Percentiles rank a stretch among this genome's conserved stretches.
Evolutionary conservation across 2,797 vertebrate genomes (phyloP).

Genomic region (Ceyx erithaca): DNA sequence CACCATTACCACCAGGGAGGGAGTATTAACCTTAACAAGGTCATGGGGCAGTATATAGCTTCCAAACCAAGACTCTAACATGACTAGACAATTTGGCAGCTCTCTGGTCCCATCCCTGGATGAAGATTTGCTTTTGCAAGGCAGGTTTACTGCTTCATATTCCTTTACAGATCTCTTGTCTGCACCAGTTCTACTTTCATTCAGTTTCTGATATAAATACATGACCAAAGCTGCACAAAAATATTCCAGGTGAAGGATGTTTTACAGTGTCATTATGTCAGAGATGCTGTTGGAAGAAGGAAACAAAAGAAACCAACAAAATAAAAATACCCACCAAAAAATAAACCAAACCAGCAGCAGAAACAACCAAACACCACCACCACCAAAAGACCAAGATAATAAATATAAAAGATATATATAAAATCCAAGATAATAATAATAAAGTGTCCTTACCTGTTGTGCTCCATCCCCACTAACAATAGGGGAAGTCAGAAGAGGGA

Average conservation of each 20-base stretch:
- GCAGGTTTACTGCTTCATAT: background rate
- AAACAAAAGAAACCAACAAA: background rate
- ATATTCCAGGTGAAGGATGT: background rate
- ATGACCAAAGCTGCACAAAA: background rate
- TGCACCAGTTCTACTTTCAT: background rate
- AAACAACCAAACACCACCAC: too few relatives aligned
- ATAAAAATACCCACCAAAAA: too few relatives aligned
- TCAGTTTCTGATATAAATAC: background rate
- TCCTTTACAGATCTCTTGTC: background rate
- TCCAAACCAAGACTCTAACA: background rate
- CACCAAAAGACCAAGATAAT: background rate
- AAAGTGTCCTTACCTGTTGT: conserved; percentile 89
- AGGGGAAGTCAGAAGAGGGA: conserved; percentile 88
- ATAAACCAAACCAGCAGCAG: too few relatives aligned
- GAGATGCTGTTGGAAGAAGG: background rate
- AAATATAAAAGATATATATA: too few relatives aligned
- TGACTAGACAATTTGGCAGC: background rate
- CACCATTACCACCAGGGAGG: background rate
- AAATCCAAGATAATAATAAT: too few relatives aligned
- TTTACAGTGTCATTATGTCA: background rate
- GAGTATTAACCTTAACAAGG: background rate
- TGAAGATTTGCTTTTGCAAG: background rate
- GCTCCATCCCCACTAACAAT: conserved; percentile 95
- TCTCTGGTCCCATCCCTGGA: background rate
- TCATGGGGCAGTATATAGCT: background rate